Conservation (phyloP, 1,140 invertebrate genomes). For the Tenebrio molitor region DNA sequence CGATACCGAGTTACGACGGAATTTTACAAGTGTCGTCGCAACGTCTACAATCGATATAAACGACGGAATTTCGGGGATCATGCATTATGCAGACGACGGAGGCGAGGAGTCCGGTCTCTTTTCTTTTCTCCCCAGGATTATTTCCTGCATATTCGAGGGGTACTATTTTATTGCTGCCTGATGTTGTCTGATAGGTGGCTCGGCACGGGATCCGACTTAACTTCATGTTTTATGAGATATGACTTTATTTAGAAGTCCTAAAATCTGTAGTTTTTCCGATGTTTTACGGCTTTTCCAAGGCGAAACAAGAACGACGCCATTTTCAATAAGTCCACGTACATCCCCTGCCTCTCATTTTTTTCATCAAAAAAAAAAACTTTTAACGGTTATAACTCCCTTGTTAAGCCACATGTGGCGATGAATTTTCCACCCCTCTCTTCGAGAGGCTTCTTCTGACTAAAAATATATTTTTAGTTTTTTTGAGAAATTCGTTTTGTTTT, state of each 20-base stretch:
- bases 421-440: no score
- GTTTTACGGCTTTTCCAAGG: no score
- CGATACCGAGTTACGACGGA: background rate
- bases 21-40: constrained; percentile 6
- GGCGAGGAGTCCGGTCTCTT: background rate
- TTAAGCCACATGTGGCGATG: no score
- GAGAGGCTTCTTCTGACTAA: no score
- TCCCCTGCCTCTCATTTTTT: no score
- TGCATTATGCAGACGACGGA: background rate
- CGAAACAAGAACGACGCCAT: no score
- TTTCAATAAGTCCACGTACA: no score
- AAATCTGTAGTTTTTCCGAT: background rate
- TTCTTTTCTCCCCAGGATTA: background rate
- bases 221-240: constrained; percentile 1
- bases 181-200: background rate
- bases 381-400: no score
- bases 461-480: no score
- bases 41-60: constrained; percentile 6
- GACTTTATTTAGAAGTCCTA: constrained; percentile 1
- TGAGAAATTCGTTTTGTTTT: no score
- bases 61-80: background rate
- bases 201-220: background rate
- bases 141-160: background rate
- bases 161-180: background rate
- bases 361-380: no score